Evolutionary conservation across 2,113 vertebrate genomes (phyloP).

Genomic region (Apteryx mantelli): DNA sequence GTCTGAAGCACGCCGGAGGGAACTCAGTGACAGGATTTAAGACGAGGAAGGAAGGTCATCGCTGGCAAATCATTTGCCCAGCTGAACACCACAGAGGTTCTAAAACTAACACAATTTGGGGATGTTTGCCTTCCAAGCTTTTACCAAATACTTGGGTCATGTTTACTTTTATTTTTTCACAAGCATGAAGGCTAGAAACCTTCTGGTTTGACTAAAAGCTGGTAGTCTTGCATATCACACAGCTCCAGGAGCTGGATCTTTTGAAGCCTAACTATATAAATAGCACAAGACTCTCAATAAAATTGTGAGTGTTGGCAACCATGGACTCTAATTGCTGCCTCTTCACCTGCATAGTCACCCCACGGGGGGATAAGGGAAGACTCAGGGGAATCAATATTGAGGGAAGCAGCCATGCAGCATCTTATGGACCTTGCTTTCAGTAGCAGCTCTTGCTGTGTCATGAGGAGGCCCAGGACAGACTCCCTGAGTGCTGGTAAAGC

Average conservation of each 20-base stretch:
- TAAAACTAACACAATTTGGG: neutral
- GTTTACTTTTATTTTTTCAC: neutral
- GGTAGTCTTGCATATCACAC: neutral
- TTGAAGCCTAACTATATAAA: neutral
- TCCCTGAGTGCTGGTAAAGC: neutral
- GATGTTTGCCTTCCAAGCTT: accelerated
- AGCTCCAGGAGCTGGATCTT: neutral
- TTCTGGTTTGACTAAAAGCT: neutral
- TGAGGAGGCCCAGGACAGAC: neutral
- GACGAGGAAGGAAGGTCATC: neutral
- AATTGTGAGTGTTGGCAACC: accelerated
- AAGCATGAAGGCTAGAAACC: neutral
- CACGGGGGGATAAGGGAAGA: neutral
- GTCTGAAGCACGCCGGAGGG: neutral
- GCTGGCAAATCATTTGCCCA: neutral
- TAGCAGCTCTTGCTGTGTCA: neutral
- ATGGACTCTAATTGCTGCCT: neutral
- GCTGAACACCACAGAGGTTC: neutral
- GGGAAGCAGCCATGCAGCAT: neutral
- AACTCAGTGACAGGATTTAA: neutral
- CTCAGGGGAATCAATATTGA: neutral
- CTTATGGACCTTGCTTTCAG: accelerated
- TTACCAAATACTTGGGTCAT: neutral
- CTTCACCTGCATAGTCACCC: neutral
- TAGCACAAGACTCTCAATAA: neutral